Evolutionary conservation across 2,888 invertebrate genomes (phyloP), one percentile per base, ranked within the genome.

Genomic region (Acanthopleura granulata): DNA sequence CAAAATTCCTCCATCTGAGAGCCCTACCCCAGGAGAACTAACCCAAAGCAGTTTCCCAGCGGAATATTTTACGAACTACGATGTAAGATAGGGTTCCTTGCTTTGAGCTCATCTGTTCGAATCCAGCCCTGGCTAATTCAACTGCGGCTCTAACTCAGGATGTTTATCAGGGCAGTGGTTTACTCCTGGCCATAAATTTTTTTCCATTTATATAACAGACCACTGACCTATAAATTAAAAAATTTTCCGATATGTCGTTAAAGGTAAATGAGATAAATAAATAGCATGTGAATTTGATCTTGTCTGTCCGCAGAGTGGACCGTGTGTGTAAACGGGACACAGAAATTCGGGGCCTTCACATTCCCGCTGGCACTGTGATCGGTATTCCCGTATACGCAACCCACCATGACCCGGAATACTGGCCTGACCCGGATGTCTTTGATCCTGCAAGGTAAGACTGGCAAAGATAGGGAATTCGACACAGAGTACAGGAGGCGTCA

Each of bases 131-230:
- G 40, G 9, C 40, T 9, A 6, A 9, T 40, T 40, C 40, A 9
- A 9, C 40, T 40, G 40, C 9, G 40, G 9, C 40, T 40, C 9
- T 40, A 40, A 40, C 4, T 40, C 40, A 40, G 4, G 3, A 40
- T 3, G 40, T 40, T 40, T 40, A 9, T 40, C 40, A 40, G 40
- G 40, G 3, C 40, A 40, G 40, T 3, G 3, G 9, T 40, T 9
- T 40, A 6, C 80, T 81, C 0, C 77, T 78, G 29, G 78, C 76
- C 9, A 29, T 78, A 15, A 72, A 77, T 78, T 81, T 62, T n/a
- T 29, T 30, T 40, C 57, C n/a, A n/a, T n/a, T n/a, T n/a, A n/a
- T n/a, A n/a, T n/a, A 57, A 3, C 57, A 9, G 4, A 57, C n/a
- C 22, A 12, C 57, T 9, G 22, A 4, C 57, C 3, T 22, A 57